Base-by-base conservation (phyloP, 2,113 vertebrate genomes). In the Panurus biarmicus region DNA sequence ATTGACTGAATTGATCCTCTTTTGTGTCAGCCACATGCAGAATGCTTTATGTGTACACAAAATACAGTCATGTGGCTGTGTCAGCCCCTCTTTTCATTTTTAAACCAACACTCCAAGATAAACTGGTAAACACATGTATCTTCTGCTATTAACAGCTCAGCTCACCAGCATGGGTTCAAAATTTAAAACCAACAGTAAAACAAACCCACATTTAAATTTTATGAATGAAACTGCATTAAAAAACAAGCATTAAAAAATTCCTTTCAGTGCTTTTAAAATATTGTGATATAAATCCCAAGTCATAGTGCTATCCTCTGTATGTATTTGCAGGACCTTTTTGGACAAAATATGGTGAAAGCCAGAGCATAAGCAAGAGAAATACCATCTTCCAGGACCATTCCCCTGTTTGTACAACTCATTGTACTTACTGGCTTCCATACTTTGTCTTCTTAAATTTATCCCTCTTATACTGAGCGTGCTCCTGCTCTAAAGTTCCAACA, bases 371-470 rank as follows among this genome's bases (percentile, higher is more conserved):
- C 33, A 62, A 81, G 47, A 35, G 18, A 74, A 91, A 57, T 14
- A 40, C 7, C 36, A 45, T 35, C 56, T 74, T 45, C 35, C 19
- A 82, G 66, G 61, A 72, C 5, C 19, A 4, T 9, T 74, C 5
- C 31, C 13, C 50, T 62, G 25, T 44, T 72, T 71, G 69, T 44
- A n/a, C 22, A 70, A 19, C 11, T 31, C 42, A 23, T 54, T 73
- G 42, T 33, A 99, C 99, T 97, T 97, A 99, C 99, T 99, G 99
- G 98, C 99, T 99, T 90, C 99, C 99, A 11, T 99, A 99, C 96
- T 98, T 99, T 66, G 99, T 99, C 97, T 99, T 99, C 97, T 98
- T 98, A 97, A 99, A 99, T 97, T 99, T 99, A 97, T 99, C 99
- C 33, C 98, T 98, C 90, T 98, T 98, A 97, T 99, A 99, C 60